Evolutionary conservation across 2,113 vertebrate species (phyloP).

Genomic region (Herpetotheres cachinnans): DNA sequence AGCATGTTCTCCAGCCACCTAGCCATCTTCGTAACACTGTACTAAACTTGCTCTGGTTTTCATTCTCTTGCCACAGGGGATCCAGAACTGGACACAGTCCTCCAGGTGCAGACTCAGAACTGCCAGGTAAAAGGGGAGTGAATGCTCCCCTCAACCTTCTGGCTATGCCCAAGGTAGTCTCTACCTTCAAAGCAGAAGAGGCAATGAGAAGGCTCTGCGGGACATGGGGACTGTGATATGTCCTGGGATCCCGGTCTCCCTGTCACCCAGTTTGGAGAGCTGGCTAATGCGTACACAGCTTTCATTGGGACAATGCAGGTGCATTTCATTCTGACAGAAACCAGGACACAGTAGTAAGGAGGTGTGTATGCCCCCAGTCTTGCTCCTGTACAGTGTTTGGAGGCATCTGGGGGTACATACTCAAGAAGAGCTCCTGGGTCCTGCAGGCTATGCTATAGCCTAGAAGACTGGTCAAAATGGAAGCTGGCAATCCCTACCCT

Average conservation of each 20-base stretch:
- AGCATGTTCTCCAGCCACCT: not conserved
- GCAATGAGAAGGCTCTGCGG: not conserved
- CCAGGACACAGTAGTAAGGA: not conserved
- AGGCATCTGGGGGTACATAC: not conserved
- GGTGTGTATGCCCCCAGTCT: fast-evolving
- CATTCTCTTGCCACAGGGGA: not conserved
- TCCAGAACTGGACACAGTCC: not conserved
- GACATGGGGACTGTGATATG: fast-evolving
- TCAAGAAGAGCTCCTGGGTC: not conserved
- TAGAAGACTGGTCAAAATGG: not conserved
- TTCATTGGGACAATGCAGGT: not conserved
- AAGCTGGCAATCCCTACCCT: not conserved
- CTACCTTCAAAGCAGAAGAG: not conserved
- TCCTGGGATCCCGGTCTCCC: not conserved
- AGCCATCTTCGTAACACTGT: not conserved
- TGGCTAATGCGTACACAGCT: not conserved
- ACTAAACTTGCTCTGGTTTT: not conserved
- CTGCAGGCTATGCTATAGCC: not conserved
- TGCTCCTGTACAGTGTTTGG: not conserved
- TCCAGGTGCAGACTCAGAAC: not conserved
- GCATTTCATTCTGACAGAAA: not conserved
- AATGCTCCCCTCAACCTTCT: not conserved
- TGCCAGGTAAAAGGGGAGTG: not conserved
- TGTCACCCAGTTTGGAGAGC: not conserved
- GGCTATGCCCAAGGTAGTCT: not conserved